Conservation (phyloP, 2,113 vertebrate species). For the Capreolus pygargus region DNA sequence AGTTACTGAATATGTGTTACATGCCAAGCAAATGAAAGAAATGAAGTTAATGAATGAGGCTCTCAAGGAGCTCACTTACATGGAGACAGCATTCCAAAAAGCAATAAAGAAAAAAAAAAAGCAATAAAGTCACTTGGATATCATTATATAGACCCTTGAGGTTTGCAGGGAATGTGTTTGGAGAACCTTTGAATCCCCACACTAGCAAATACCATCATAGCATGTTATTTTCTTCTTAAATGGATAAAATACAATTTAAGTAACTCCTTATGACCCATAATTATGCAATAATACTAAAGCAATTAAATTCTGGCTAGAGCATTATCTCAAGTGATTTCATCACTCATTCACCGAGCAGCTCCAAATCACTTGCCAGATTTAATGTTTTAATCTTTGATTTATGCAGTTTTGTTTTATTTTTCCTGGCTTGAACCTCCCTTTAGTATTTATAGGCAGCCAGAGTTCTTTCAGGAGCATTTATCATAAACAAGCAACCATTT, state of each 20-base stretch:
- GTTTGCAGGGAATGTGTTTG: neutral
- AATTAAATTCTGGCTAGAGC: neutral
- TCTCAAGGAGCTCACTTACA: neutral
- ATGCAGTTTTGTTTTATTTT: neutral
- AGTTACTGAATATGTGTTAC: neutral
- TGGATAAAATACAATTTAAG: neutral
- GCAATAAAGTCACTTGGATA: neutral
- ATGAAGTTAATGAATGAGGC: neutral
- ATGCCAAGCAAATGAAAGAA: neutral
- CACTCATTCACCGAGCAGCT: neutral
- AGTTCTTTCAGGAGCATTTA: constrained; percentile 14
- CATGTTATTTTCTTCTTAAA: constrained; percentile 17
- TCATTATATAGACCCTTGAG: neutral
- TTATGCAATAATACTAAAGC: neutral
- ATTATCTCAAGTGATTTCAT: neutral
- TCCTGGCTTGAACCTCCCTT: neutral
- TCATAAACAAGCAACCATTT: neutral
- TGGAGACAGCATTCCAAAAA: neutral
- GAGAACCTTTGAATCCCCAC: neutral
- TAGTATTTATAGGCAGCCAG: neutral
- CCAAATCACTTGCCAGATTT: neutral
- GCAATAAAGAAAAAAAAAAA: neutral
- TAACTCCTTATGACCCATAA: neutral
- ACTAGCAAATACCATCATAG: neutral
- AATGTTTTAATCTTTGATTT: constrained; percentile 37